phyloP scores from a whole-genome alignment of 2,888 invertebrate genomes.

The Drosophila heteroneura region DNA sequence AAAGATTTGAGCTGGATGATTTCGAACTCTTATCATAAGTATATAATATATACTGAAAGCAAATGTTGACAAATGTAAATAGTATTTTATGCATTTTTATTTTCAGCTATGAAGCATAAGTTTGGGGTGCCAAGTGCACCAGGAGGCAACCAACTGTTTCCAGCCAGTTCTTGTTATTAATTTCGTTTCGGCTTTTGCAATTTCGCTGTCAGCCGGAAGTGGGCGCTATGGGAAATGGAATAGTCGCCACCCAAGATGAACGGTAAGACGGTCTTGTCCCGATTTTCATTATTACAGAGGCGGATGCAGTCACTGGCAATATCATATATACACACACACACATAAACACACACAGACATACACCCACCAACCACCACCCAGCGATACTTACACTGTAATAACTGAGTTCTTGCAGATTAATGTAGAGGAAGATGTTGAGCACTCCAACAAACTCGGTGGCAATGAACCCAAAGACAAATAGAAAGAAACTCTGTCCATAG shows the following conservation, averaged over 20 bases:
- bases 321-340: background rate
- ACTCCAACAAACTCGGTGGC: conserved; percentile 94
- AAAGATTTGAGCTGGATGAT: too few species aligned
- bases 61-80: background rate
- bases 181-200: background rate
- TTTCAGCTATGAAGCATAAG: background rate
- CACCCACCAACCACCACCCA: background rate
- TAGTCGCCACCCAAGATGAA: background rate
- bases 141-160: background rate
- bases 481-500: conserved; percentile 95
- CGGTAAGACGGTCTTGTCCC: background rate
- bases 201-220: conserved; percentile 18
- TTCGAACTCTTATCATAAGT: too few species aligned
- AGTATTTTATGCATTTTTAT: background rate
- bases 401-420: conserved; percentile 86
- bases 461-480: conserved; percentile 94
- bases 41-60: background rate
- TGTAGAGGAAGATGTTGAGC: conserved; percentile 94
- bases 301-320: conserved; percentile 14
- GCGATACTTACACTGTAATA: conserved; percentile 83
- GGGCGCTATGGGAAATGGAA: conserved; percentile 12
- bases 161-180: background rate
- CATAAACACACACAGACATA: background rate
- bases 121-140: background rate
- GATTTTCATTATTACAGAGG: conserved; percentile 23